phyloP scores from a whole-genome alignment of 2,797 vertebrate genomes.

The Acestrorhynchus altus region DNA sequence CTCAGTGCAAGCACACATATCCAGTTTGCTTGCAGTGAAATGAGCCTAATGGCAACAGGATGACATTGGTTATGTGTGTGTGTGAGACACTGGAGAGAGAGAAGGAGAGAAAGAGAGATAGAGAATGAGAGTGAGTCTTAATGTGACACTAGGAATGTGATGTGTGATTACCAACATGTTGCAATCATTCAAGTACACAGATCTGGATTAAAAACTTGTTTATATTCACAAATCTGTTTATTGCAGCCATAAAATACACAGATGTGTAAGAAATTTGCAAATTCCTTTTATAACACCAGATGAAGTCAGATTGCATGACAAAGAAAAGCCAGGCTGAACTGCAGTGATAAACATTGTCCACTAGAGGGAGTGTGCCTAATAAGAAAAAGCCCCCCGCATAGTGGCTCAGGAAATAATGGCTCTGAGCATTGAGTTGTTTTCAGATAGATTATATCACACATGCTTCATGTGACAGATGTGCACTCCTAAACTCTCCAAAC shows the following conservation, averaged over 20 bases:
- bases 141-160: constrained; percentile 57
- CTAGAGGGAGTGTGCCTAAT: constrained; percentile 47
- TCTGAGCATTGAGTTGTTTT: constrained; percentile 35
- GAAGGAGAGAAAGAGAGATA: not conserved
- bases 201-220: constrained; percentile 55
- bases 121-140: constrained; percentile 46
- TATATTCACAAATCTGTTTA: constrained; percentile 68
- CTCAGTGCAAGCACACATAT: constrained; percentile 65
- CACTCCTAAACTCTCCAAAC: constrained; percentile 25
- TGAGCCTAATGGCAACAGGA: constrained; percentile 54
- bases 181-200: constrained; percentile 54
- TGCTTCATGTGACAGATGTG: constrained; percentile 44
- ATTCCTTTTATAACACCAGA: constrained; percentile 48
- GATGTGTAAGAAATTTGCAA: constrained; percentile 57
- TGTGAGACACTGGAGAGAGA: not conserved
- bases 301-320: constrained; percentile 28
- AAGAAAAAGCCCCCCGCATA: constrained; percentile 35
- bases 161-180: constrained; percentile 54
- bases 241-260: constrained; percentile 69
- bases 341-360: constrained; percentile 55
- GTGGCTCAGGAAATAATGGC: constrained; percentile 32
- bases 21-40: constrained; percentile 52
- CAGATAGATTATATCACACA: constrained; percentile 49
- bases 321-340: constrained; percentile 28
- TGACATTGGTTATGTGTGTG: constrained; percentile 35